These are phyloP conservation scores for Heliconius melpomene DNA, from an alignment of 1,140 invertebrate genomes.

Conservation along the genomic window DNA sequence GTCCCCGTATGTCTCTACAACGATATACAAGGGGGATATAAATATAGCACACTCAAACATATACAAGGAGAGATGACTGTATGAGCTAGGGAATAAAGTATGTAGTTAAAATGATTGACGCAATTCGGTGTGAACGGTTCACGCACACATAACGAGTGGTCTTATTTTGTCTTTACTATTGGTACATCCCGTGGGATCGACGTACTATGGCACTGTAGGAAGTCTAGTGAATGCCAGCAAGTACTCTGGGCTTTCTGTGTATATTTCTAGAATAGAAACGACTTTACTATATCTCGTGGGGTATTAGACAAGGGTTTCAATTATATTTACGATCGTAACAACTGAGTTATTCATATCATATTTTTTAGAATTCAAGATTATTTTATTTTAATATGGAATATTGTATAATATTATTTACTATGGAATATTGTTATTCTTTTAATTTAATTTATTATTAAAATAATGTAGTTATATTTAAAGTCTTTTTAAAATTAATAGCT, in stretches of 20 bases:
- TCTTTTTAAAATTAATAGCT: background rate
- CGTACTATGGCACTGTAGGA: slow-evolving; percentile 65
- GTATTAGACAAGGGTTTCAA: background rate
- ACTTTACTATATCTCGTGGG: background rate
- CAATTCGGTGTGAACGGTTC: slow-evolving; percentile 61
- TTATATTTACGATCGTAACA: background rate
- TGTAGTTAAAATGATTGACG: slow-evolving; percentile 72
- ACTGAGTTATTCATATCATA: background rate
- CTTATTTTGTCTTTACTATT: slow-evolving; percentile 76
- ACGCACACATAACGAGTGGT: slow-evolving; percentile 63
- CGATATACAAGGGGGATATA: slow-evolving; percentile 54
- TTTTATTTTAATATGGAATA: background rate
- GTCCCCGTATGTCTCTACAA: slow-evolving; percentile 59
- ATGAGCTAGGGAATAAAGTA: slow-evolving; percentile 66
- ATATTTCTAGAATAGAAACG: slow-evolving; percentile 24
- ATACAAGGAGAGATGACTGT: slow-evolving; percentile 55
- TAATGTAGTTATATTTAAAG: too few species aligned
- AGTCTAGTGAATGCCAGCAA: slow-evolving; percentile 67
- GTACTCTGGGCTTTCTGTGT: slow-evolving; percentile 61
- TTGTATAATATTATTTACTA: background rate
- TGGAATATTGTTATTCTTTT: too few species aligned
- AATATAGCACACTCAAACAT: slow-evolving; percentile 72
- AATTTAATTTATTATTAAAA: background rate
- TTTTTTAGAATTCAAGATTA: background rate
- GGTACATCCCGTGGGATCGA: slow-evolving; percentile 73